Evolutionary conservation across 2,888 invertebrate species (phyloP), one percentile per base, ranked within the genome.

Genomic region (Erebia ligea): DNA sequence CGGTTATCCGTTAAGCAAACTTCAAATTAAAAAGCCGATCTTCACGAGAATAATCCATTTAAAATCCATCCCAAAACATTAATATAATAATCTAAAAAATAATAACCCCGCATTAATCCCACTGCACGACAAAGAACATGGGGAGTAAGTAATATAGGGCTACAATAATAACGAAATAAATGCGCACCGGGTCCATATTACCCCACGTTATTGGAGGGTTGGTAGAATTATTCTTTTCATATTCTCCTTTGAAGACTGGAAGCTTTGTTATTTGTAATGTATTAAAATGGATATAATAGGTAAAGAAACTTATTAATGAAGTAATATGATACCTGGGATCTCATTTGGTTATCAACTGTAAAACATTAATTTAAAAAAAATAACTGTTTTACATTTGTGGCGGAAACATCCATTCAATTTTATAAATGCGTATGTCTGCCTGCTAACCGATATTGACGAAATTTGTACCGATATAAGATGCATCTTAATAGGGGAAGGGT

Each of bases 191-290:
- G 64, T 50, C 50, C 45, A 58, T 57, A 64, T 69, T 69, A 69
- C 63, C 50, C 63, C 63, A 50, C 64, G 69, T 50, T 69, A 69
- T 69, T 64, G 69, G 69, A 69, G 69, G 69, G 69, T 64, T 58
- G 64, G 64, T 42, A 64, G 64, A 50, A 69, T 69, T 58, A 69
- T 64, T 69, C 62, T 63, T 40, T 63, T 64, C 58, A 58, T 64
- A 34, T 68, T 68, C 62, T 21, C 68, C 54, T 62, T 62, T 34
- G 63, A 54, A 62, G 3, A 5, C 15, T 13, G 57, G 56, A 42
- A 62, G 40, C 68, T 62, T 68, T 62, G 67, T 61, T n/a, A 56
- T 62, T 68, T 62, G 67, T 61, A 21, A 56, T 13, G 3, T 21
- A 10, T 56, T 10, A 17, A 56, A 62, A 68, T 56, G 45, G 25